These are phyloP conservation scores for Aurelia sp. DNA, from an alignment of 30 jellyfish, hydroid and myxozoan species.

Conservation along the genomic window DNA sequence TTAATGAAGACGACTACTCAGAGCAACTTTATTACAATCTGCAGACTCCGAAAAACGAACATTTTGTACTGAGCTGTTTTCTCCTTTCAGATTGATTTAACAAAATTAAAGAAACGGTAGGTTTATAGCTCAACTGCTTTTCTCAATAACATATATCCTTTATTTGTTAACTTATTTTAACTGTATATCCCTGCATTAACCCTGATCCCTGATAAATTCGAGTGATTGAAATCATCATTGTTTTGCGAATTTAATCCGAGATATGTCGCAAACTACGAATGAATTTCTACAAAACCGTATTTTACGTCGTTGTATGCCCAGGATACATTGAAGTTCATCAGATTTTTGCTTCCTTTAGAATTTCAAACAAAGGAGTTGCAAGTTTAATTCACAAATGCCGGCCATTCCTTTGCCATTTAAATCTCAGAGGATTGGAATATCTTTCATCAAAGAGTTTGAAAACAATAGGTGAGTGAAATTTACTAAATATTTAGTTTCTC, in stretches of 20 bases:
- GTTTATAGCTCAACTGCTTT: not conserved
- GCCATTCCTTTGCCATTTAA: conserved; percentile 90
- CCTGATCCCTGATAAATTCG: too few species aligned
- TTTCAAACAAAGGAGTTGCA: conserved; percentile 78
- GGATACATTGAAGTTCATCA: not conserved
- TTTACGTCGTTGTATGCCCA: not conserved
- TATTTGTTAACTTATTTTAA: too few species aligned
- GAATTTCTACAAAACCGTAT: not conserved
- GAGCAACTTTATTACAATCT: too few species aligned
- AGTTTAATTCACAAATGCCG: conserved; percentile 90
- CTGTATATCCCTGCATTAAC: too few species aligned
- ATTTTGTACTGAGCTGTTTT: not conserved
- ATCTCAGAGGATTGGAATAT: conserved; percentile 72
- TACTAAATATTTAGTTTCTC: too few species aligned
- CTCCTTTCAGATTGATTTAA: conserved; percentile 84
- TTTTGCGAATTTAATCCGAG: too few species aligned
- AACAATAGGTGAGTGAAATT: conserved; percentile 67
- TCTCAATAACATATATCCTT: too few species aligned
- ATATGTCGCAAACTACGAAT: too few species aligned
- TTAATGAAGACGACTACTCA: too few species aligned
- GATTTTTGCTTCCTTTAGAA: conserved; percentile 10
- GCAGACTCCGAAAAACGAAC: too few species aligned
- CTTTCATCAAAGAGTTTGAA: conserved; percentile 58
- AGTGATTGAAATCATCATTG: too few species aligned
- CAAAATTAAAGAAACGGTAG: conserved; percentile 76